Percentiles rank a stretch among this genome's conserved stretches.
These are phyloP conservation scores for Schizopygopsis malacanthus DNA, from an alignment of 2,797 vertebrate species.

Conservation along the genomic window DNA sequence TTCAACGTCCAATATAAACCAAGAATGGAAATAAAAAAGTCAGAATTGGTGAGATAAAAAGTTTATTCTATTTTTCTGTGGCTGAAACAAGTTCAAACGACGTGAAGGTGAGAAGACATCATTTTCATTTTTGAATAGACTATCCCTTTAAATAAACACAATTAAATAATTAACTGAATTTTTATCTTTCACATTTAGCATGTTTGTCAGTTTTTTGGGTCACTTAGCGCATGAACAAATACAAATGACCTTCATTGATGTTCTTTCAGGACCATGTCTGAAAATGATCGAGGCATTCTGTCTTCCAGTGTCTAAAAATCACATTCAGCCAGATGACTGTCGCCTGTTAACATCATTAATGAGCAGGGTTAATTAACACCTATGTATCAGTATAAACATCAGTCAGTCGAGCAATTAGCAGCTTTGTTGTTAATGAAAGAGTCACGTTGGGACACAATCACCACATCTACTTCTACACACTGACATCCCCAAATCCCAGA, in stretches of 20 bases:
- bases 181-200: too few relatives aligned
- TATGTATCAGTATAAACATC: conserved; percentile 57
- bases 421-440: conserved; percentile 20
- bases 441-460: neutral
- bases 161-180: neutral
- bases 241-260: neutral
- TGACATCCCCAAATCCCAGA: conserved; percentile 10
- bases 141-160: neutral
- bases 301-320: neutral
- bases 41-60: neutral
- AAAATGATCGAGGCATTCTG: neutral
- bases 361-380: conserved; percentile 57
- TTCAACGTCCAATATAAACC: neutral
- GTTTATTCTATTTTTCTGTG: too few relatives aligned
- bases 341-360: conserved; percentile 55
- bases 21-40: neutral
- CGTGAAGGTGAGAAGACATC: too few relatives aligned
- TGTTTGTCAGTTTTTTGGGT: neutral
- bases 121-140: neutral
- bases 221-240: neutral
- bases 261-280: neutral
- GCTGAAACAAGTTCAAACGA: neutral
- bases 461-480: neutral
- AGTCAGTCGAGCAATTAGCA: conserved; percentile 31
- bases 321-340: neutral